Evolutionary conservation across 2,113 vertebrate species (phyloP).

Genomic region (Psilopogon haemacephalus): DNA sequence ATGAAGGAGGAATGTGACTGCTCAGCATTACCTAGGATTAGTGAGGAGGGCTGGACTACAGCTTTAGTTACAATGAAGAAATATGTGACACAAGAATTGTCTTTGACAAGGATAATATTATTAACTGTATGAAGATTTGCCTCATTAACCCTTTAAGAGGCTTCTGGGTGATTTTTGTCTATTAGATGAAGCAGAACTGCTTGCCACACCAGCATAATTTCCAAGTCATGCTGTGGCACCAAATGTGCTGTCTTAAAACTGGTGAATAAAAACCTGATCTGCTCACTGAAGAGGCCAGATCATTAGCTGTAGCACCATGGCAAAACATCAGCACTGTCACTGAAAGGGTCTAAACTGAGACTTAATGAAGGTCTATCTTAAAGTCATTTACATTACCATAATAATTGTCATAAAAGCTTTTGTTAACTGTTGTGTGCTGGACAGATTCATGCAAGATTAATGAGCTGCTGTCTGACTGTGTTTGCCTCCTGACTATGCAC

Average conservation of each 20-base stretch:
- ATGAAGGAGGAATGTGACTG: conserved; percentile 41
- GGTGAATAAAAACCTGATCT: neutral
- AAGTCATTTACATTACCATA: neutral
- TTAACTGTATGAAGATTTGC: neutral
- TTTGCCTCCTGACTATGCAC: neutral
- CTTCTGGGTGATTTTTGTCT: neutral
- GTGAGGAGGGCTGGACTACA: neutral
- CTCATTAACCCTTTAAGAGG: neutral
- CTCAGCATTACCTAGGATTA: conserved; percentile 42
- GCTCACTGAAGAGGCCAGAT: neutral
- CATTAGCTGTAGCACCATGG: neutral
- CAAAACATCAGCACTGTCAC: neutral
- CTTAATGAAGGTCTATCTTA: neutral
- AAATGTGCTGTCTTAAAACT: neutral
- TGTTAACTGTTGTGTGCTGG: neutral
- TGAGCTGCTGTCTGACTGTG: neutral
- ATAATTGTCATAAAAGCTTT: neutral
- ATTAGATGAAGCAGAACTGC: neutral
- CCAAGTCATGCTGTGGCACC: neutral
- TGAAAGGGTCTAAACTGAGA: neutral
- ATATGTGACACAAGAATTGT: conserved; percentile 16
- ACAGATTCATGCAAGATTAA: neutral
- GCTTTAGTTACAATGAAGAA: conserved; percentile 15
- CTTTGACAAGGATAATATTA: conserved; percentile 1
- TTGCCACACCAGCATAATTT: neutral